Percentiles rank a stretch among this genome's conserved stretches.
Conservation (phyloP, 2,888 invertebrate genomes). For the Spilosoma lubricipeda region DNA sequence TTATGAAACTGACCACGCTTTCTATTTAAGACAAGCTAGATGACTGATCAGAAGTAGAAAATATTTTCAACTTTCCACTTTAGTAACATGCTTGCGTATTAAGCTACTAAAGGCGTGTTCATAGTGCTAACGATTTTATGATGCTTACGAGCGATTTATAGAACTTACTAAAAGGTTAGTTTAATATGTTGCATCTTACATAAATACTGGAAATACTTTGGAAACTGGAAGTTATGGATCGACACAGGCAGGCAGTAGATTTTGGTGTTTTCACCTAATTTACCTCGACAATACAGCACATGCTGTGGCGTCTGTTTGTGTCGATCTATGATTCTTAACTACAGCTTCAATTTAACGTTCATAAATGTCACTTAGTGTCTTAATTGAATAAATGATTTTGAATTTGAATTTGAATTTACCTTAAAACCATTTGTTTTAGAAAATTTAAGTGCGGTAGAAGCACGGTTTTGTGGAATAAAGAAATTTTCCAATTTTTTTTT, state of each 20-base stretch:
- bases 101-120: conserved; percentile 23
- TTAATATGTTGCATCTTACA: background rate
- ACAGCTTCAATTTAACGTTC: too few relatives aligned
- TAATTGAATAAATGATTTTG: too few relatives aligned
- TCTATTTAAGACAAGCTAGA: conserved; percentile 38
- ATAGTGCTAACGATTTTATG: conserved; percentile 17
- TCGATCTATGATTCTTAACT: too few relatives aligned
- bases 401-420: too few relatives aligned
- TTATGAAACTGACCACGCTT: conserved; percentile 38
- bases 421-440: background rate
- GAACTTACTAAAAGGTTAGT: background rate
- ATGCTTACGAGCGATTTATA: background rate
- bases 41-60: conserved; percentile 51
- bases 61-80: conserved; percentile 51
- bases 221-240: too few relatives aligned
- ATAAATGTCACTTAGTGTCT: too few relatives aligned
- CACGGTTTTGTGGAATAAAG: background rate
- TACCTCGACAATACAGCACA: too few relatives aligned
- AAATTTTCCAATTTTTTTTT: background rate
- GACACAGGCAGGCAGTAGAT: too few relatives aligned
- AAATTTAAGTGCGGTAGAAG: background rate
- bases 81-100: conserved; percentile 41
- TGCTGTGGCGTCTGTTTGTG: too few relatives aligned
- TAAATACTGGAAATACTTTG: too few relatives aligned
- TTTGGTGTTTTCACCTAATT: too few relatives aligned